Base-by-base conservation (phyloP, 2,113 vertebrate species). In the Calyptommatus sinebrachiatus region DNA sequence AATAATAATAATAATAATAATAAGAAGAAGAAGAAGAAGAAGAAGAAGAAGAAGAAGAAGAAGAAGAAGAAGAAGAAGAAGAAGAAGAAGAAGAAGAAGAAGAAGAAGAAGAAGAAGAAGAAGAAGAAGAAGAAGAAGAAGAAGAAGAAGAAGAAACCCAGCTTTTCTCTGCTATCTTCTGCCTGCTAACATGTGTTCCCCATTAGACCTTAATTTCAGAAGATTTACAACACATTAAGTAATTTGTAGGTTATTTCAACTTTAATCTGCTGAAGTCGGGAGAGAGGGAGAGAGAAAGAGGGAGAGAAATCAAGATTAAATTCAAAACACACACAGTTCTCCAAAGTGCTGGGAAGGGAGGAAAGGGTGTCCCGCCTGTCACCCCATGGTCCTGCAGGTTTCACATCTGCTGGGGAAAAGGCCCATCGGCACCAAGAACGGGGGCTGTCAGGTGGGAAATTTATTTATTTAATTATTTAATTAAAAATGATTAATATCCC, bases 201-300 rank as follows among this genome's bases (percentile, higher is more conserved):
- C 91, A 96, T 96, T 96, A 96, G 94, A 92, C 93, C 93, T 83
- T 95, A 94, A 94, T 96, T 96, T 96, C 93, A 94, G 94, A 95
- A 95, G 94, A 96, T 97, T 95, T 95, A 96, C 94, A 96, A 92
- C 95, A 96, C 95, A 96, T 96, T 96, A 96, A 96, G 94, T 96
- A 96, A 96, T 97, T 96, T 97, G 95, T 96, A 96, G 95, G 95
- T 96, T 96, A 95, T 96, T 95, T 94, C 95, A 95, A 94, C 94
- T 95, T 94, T 95, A 96, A 95, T 96, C 94, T 95, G 94, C 95
- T 92, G 94, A 95, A 96, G 93, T 95, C 90, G 88, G 95, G 18
- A 57, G 53, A 57, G 53, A 57, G 53, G 53, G 53, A 57, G 53
- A 18, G 53, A 57, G 53, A 57, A 57, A 57, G 50, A 94, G 65